phyloP scores from a whole-genome alignment of 2,113 vertebrate genomes.

The Uria lomvia region DNA sequence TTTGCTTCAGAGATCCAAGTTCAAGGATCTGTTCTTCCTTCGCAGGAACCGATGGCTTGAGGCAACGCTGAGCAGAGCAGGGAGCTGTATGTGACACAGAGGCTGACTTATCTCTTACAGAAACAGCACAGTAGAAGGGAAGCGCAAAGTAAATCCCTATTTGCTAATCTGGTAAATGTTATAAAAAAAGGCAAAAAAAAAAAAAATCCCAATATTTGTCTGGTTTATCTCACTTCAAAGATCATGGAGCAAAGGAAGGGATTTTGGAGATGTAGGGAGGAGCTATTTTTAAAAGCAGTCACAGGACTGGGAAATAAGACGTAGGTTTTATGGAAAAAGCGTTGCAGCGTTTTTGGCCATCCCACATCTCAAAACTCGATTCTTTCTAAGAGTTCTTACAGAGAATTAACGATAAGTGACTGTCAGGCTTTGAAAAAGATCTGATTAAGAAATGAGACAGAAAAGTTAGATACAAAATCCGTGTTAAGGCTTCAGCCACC shows the following conservation, averaged over 20 bases:
- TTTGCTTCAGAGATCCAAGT: not conserved
- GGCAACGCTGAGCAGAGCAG: not conserved
- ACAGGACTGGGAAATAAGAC: not conserved
- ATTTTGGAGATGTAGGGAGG: not conserved
- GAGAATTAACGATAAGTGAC: not conserved
- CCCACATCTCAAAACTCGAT: not conserved
- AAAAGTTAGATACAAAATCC: not conserved
- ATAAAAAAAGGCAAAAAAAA: not conserved
- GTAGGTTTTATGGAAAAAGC: not conserved
- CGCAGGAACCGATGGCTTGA: not conserved
- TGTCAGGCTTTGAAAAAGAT: not conserved
- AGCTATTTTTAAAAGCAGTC: conserved; percentile 9
- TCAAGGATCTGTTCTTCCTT: not conserved
- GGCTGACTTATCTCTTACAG: not conserved
- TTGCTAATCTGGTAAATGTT: conserved; percentile 38
- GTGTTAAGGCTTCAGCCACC: not conserved
- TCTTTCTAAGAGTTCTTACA: not conserved
- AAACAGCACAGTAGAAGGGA: not conserved
- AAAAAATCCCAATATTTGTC: not conserved
- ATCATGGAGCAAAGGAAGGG: not conserved
- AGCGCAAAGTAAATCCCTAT: not conserved
- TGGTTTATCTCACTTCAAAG: conserved; percentile 49
- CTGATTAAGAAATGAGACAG: not conserved
- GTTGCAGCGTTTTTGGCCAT: fast-evolving
- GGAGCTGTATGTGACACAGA: not conserved